These are phyloP conservation scores for Labia minor DNA, from an alignment of 2,888 invertebrate species.

Conservation along the genomic window DNA sequence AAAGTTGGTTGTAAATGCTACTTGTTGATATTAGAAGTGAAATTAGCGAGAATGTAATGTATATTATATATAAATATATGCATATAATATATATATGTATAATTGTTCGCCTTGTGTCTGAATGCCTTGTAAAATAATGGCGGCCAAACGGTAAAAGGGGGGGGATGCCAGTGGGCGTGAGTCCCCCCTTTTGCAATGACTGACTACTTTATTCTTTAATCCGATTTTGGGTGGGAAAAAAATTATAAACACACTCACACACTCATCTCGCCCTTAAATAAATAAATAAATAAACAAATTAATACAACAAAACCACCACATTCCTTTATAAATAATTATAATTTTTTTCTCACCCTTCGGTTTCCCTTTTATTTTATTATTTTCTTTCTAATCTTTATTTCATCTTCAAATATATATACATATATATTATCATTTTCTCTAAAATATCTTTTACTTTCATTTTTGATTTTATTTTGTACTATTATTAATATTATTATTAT, in stretches of 20 bases:
- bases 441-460: too few relatives aligned
- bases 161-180: background rate
- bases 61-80: too few relatives aligned
- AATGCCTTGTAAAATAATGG: background rate
- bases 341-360: background rate
- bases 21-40: background rate
- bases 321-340: background rate
- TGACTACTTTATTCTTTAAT: background rate
- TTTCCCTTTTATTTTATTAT: background rate
- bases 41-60: background rate
- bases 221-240: background rate
- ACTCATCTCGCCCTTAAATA: background rate
- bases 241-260: background rate
- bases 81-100: background rate
- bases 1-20: background rate
- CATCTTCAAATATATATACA: too few relatives aligned
- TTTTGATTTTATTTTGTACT: too few relatives aligned
- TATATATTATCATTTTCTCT: background rate
- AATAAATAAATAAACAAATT: background rate
- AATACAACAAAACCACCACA: constrained; percentile 3
- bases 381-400: background rate
- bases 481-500: too few relatives aligned
- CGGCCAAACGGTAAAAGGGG: background rate
- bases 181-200: background rate
- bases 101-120: background rate